A percentile compares a stretch with the other conserved stretches of the same genome.
These are phyloP conservation scores for Drosophila trichaetosa DNA, from an alignment of 2,888 invertebrate species.

Conservation along the genomic window DNA sequence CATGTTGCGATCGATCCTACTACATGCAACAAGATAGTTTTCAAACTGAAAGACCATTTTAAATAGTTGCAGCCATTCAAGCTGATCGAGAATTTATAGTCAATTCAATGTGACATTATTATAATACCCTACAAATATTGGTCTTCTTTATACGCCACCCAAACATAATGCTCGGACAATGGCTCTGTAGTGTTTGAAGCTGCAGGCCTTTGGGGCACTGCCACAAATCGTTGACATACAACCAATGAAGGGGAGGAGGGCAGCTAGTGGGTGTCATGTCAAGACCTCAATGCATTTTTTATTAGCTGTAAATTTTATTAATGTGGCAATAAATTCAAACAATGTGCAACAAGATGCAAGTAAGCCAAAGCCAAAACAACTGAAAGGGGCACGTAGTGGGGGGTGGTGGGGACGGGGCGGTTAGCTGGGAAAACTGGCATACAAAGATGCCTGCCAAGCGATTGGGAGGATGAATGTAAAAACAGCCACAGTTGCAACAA, in stretches of 20 bases:
- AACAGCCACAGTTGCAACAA: constrained; percentile 28
- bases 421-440: constrained; percentile 37
- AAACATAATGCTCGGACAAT: background rate
- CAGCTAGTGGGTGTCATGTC: constrained; percentile 62
- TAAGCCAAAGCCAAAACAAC: constrained; percentile 52
- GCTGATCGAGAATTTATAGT: background rate
- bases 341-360: constrained; percentile 66
- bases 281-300: constrained; percentile 76
- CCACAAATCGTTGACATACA: background rate
- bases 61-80: background rate
- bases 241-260: background rate
- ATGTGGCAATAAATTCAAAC: constrained; percentile 78
- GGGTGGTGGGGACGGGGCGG: background rate
- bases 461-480: constrained; percentile 51
- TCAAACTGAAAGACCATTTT: background rate
- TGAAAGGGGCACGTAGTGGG: background rate
- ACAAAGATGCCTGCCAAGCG: constrained; percentile 57
- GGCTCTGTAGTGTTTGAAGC: background rate
- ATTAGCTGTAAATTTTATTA: constrained; percentile 82
- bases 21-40: background rate
- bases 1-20: background rate
- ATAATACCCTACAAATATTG: background rate
- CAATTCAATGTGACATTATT: background rate
- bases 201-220: background rate
- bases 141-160: background rate